Evolutionary conservation across 1,140 invertebrate species (phyloP).

Genomic region (Brachionus sp.): DNA sequence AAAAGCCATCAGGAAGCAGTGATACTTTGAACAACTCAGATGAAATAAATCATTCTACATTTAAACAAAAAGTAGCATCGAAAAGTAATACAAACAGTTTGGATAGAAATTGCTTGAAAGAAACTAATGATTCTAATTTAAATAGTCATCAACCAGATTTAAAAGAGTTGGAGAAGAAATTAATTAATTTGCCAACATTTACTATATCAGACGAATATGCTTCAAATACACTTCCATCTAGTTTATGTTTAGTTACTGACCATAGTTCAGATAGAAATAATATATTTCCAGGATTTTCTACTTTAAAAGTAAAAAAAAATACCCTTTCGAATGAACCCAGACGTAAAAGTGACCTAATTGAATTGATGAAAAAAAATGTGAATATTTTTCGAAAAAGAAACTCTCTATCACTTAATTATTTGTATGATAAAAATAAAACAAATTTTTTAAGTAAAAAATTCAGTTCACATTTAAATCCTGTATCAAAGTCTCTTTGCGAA

Average conservation of each 20-base stretch:
- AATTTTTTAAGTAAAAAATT: not conserved
- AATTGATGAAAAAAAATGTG: not conserved
- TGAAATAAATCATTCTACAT: not conserved
- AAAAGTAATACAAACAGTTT: not conserved
- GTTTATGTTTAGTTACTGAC: not conserved
- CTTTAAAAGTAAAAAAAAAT: not conserved
- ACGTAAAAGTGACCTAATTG: not conserved
- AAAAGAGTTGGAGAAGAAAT: conserved; percentile 55
- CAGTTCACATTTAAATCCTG: not conserved
- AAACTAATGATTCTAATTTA: not conserved
- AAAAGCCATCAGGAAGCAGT: not conserved
- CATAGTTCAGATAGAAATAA: not conserved
- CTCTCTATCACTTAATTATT: not conserved
- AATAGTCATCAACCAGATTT: conserved; percentile 49
- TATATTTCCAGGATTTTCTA: no score
- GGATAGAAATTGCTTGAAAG: not conserved
- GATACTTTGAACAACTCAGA: not conserved
- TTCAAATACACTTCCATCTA: conserved; percentile 8
- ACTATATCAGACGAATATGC: conserved; percentile 49
- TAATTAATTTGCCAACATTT: conserved; percentile 59
- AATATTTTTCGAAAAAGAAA: conserved; percentile 6
- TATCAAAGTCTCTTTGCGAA: not conserved
- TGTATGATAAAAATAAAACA: not conserved
- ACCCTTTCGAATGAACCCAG: not conserved
- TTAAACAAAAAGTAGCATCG: not conserved